A percentile compares a stretch with the other conserved stretches of the same genome.
phyloP scores from a whole-genome alignment of 2,888 invertebrate species.

The Callimorpha dominula region DNA sequence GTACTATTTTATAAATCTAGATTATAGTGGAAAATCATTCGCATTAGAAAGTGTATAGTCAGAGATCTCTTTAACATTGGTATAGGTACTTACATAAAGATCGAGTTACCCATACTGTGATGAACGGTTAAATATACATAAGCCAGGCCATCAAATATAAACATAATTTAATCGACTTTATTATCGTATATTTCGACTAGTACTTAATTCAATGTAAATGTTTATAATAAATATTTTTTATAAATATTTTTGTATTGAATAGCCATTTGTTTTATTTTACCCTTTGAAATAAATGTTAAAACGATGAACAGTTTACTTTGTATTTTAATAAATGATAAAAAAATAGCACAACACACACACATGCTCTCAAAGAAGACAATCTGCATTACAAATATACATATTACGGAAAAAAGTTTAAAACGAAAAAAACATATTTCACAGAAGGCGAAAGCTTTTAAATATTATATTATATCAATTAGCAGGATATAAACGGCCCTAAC shows the following conservation, averaged over 20 bases:
- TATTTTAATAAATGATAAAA: background rate
- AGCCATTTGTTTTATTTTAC: conserved; percentile 33
- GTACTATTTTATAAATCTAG: conserved; percentile 37
- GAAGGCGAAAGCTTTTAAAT: no score
- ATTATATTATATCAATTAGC: no score
- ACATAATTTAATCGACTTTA: conserved; percentile 43
- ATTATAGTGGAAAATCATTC: conserved; percentile 48
- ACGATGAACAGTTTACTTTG: background rate
- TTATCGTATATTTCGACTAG: conserved; percentile 46
- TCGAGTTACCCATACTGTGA: conserved; percentile 77
- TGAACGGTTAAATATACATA: conserved; percentile 58
- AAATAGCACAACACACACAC: background rate
- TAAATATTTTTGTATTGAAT: conserved; percentile 55
- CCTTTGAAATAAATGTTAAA: background rate
- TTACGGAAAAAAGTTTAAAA: no score
- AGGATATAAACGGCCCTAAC: background rate
- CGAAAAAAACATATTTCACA: no score
- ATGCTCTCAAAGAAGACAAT: no score
- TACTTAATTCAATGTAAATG: conserved; percentile 42
- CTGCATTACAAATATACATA: no score
- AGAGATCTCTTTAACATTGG: conserved; percentile 48
- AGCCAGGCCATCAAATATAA: conserved; percentile 52
- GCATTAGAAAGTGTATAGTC: conserved; percentile 49
- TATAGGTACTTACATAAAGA: conserved; percentile 33
- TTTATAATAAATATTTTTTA: conserved; percentile 41